phyloP scores from a whole-genome alignment of 1,140 invertebrate species.

The Saxidomus purpurata region DNA sequence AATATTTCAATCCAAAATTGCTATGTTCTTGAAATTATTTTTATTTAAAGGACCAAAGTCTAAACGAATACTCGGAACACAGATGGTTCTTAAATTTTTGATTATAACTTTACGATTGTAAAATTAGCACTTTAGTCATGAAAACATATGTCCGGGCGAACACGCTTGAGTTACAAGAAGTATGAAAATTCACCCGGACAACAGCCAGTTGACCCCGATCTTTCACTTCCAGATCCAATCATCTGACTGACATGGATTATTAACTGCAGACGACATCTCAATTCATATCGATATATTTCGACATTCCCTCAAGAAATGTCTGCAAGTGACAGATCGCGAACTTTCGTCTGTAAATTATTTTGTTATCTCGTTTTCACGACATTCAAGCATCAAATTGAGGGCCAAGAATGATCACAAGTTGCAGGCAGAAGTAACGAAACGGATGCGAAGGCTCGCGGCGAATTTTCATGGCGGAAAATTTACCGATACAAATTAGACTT shows the following conservation, averaged over 20 bases:
- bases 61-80: no score
- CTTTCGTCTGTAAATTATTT: slow-evolving; percentile 57
- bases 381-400: slow-evolving; percentile 39
- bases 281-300: slow-evolving; percentile 32
- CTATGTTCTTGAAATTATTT: no score
- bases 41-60: no score
- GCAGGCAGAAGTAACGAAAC: slow-evolving; percentile 35
- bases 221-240: slow-evolving; percentile 37
- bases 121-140: slow-evolving; percentile 9
- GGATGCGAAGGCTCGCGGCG: slow-evolving; percentile 44
- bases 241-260: slow-evolving; percentile 57
- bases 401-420: slow-evolving; percentile 28
- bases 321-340: slow-evolving; percentile 51
- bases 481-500: slow-evolving; percentile 63
- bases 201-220: slow-evolving; percentile 54
- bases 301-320: slow-evolving; percentile 48
- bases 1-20: no score
- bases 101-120: background rate
- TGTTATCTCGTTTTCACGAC: slow-evolving; percentile 58
- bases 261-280: slow-evolving; percentile 59
- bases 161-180: background rate
- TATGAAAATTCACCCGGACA: slow-evolving; percentile 46
- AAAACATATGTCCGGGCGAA: slow-evolving; percentile 57
- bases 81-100: no score
- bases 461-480: slow-evolving; percentile 66